These are phyloP conservation scores for Florisuga fusca DNA, from an alignment of 2,797 vertebrate species.

Conservation along the genomic window DNA sequence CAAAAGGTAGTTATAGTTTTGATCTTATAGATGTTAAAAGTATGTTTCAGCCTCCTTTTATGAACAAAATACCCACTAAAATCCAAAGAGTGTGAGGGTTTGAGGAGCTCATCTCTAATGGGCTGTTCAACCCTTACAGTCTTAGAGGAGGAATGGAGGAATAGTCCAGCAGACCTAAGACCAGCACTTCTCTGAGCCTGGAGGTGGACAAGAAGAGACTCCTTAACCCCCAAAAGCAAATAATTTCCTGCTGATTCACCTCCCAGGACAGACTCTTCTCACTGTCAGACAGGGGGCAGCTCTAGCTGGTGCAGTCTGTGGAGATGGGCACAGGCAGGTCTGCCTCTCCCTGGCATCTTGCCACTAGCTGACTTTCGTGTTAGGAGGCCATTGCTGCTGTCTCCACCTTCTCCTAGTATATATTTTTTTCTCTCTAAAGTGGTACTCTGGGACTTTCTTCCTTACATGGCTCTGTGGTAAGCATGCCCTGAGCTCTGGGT, in stretches of 20 bases:
- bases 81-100: background rate
- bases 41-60: background rate
- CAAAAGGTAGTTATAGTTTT: background rate
- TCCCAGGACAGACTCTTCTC: background rate
- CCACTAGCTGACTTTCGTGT: background rate
- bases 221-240: background rate
- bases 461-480: background rate
- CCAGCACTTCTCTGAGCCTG: background rate
- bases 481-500: background rate
- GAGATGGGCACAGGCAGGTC: background rate
- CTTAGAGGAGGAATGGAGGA: background rate
- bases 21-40: background rate
- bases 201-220: background rate
- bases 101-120: background rate
- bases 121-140: background rate
- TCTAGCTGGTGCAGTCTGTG: background rate
- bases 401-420: background rate
- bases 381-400: accelerated
- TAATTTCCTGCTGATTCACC: background rate
- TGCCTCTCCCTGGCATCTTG: background rate
- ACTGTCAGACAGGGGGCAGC: background rate
- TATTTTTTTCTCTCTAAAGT: background rate
- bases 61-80: background rate
- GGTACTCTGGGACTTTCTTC: background rate
- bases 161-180: background rate